Evolutionary conservation across 2,113 vertebrate species (phyloP), one percentile per base, ranked within the genome.

Genomic region (Tragelaphus strepsiceros): DNA sequence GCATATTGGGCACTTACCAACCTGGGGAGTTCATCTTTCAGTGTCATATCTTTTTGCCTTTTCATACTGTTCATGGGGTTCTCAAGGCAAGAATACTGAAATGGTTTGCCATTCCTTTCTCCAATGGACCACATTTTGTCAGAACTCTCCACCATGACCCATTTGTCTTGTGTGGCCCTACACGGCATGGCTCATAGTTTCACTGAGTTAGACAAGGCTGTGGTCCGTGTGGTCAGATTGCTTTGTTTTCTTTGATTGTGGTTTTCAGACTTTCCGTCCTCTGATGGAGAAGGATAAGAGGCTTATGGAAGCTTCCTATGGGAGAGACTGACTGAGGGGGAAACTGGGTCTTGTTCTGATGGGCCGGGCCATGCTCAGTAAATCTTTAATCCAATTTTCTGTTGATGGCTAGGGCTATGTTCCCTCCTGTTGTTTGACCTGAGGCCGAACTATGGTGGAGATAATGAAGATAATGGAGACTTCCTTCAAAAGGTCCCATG

Each of bases 131-230:
- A 21, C 0, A 1, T 11, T 71, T 35, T 71, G 64, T 6, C 17
- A 71, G 64, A 71, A 11, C 64, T 35, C 64, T 71, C 64, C 64
- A 35, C n/a, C n/a, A 11, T 71, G 64, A 11, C n/a, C 64, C 5
- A 0, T 1, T 4, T 0, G 0, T 71, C 64, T 71, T 71, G 64
- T 17, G n/a, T 67, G 64, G 64, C 64, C 64, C n/a, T 3, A 35
- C 9, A 21, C 2, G 1, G 64, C n/a, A 21, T 35, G n/a, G 64
- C 64, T 21, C 32, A 35, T 71, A 11, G n/a, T 71, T 71, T 71
- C n/a, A 71, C 0, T 71, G 64, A 71, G n/a, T 71, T 71, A 35
- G n/a, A 71, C 32, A 35, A 11, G 2, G n/a, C n/a, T 71, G 64
- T 21, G 64, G n/a, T 5, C 17, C n/a, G 5, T 35, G 64, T 35